These are phyloP conservation scores for Musca domestica DNA, from an alignment of 1,140 invertebrate genomes.

Conservation along the genomic window DNA sequence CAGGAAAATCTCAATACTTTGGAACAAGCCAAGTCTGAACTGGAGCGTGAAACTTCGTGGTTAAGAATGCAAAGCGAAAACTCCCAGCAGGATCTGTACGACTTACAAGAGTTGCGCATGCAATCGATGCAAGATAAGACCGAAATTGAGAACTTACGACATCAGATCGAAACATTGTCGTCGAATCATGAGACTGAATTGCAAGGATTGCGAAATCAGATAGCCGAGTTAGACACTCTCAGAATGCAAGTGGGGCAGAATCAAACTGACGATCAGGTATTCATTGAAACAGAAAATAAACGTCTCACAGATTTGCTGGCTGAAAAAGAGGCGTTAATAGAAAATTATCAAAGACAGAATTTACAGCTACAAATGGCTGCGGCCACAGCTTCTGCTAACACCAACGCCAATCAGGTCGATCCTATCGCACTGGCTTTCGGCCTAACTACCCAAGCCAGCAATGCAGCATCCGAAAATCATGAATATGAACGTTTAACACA, in stretches of 20 bases:
- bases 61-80: conserved; percentile 49
- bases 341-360: conserved; percentile 39
- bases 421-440: conserved; percentile 26
- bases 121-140: conserved; percentile 49
- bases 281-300: conserved; percentile 51
- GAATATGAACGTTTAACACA: conserved; percentile 19
- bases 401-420: conserved; percentile 13
- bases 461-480: not conserved
- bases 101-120: conserved; percentile 50
- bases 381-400: not conserved
- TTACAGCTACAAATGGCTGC: conserved; percentile 36
- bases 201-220: conserved; percentile 42
- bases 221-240: conserved; percentile 46
- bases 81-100: conserved; percentile 45
- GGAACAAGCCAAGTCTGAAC: conserved; percentile 36
- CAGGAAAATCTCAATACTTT: conserved; percentile 49
- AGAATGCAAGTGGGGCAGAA: conserved; percentile 43
- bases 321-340: conserved; percentile 46
- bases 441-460: not conserved
- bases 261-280: conserved; percentile 50
- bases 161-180: conserved; percentile 43
- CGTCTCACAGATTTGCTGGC: conserved; percentile 41
- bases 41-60: conserved; percentile 43
- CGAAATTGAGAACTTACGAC: conserved; percentile 48
- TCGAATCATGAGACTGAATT: conserved; percentile 46